A percentile compares a stretch with the other conserved stretches of the same genome.
These are phyloP conservation scores for Ploceus nigricollis DNA, from an alignment of 2,113 vertebrate genomes.

Conservation along the genomic window DNA sequence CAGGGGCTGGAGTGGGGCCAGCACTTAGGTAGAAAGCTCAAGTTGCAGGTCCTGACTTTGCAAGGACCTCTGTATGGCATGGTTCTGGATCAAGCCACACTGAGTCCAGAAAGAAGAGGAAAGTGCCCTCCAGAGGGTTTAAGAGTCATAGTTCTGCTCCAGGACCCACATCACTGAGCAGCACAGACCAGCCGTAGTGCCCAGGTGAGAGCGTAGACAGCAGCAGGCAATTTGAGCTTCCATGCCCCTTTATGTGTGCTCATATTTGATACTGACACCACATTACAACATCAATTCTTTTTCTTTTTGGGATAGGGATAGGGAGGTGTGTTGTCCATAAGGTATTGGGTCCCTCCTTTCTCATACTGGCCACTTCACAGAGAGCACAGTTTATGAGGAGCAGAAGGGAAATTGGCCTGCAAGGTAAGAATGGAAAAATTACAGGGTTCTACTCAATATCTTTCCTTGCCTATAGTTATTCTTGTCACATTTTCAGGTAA, in stretches of 20 bases:
- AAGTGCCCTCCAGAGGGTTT: neutral
- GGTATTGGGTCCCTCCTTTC: neutral
- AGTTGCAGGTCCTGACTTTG: neutral
- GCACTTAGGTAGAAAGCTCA: neutral
- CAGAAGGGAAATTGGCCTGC: neutral
- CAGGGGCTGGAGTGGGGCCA: fast-evolving
- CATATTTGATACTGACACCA: too few species aligned
- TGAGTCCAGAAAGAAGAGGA: neutral
- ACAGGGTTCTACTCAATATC: neutral
- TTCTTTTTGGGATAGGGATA: neutral
- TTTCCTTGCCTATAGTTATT: neutral
- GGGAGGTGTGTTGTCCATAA: fast-evolving
- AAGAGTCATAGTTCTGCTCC: neutral
- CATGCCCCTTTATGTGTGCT: fast-evolving
- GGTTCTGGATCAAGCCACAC: neutral
- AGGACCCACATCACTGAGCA: neutral
- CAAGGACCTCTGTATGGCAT: too few species aligned
- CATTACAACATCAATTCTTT: fast-evolving
- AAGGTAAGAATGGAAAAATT: neutral
- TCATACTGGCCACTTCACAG: neutral
- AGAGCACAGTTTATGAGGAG: neutral
- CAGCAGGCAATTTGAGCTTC: neutral
- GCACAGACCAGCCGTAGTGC: fast-evolving
- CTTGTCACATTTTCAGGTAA: neutral
- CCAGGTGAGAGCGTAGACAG: fast-evolving